A percentile compares a stretch with the other conserved stretches of the same genome.
phyloP scores from a whole-genome alignment of 2,888 invertebrate genomes.

The Cerastis rubricosa region DNA sequence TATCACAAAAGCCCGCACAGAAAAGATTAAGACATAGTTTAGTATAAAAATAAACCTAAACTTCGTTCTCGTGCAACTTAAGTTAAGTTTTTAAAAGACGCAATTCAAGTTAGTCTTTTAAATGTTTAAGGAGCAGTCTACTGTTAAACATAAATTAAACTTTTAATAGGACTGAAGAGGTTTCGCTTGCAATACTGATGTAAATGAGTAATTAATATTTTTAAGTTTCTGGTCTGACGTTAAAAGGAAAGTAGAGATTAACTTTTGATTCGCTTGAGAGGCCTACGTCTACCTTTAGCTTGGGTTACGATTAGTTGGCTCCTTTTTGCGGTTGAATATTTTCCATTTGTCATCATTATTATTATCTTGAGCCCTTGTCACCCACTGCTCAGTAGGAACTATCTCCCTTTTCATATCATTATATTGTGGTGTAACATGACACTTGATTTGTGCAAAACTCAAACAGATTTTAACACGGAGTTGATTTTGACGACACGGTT shows the following conservation, averaged over 20 bases:
- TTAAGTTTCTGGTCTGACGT: conserved; percentile 27
- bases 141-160: conserved; percentile 63
- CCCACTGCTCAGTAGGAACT: not conserved
- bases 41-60: conserved; percentile 54
- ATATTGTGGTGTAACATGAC: not conserved
- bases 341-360: conserved; percentile 35
- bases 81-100: conserved; percentile 63
- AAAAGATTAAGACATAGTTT: conserved; percentile 47
- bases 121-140: conserved; percentile 62
- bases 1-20: conserved; percentile 29
- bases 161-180: conserved; percentile 55
- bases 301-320: not conserved
- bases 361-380: conserved; percentile 20
- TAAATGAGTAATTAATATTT: conserved; percentile 45
- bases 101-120: conserved; percentile 67
- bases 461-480: not conserved
- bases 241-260: conserved; percentile 39
- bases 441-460: not conserved
- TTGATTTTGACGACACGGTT: no score
- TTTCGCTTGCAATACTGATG: conserved; percentile 40
- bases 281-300: conserved; percentile 5
- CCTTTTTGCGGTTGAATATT: conserved; percentile 27
- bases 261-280: conserved; percentile 31
- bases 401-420: not conserved
- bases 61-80: conserved; percentile 40